Conservation (phyloP, 2,888 invertebrate genomes). For the Oligia fasciuncula region DNA sequence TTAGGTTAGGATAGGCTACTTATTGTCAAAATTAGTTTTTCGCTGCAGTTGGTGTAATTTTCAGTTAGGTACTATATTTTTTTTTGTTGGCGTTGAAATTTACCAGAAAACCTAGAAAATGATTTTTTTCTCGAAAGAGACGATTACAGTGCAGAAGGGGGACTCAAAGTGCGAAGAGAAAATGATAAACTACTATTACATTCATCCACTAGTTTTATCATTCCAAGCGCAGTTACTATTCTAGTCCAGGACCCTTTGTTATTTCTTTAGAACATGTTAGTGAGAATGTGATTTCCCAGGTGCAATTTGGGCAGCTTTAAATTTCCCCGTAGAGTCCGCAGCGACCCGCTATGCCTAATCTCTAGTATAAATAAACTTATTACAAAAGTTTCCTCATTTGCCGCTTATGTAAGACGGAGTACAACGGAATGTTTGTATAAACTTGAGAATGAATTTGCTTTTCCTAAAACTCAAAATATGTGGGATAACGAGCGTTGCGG, state of each 20-base stretch:
- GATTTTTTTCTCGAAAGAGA: background rate
- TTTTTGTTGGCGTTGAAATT: background rate
- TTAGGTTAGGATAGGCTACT: background rate
- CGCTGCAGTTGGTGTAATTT: background rate
- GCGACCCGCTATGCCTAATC: conserved; percentile 71
- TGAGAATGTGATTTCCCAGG: conserved; percentile 73
- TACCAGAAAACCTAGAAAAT: background rate
- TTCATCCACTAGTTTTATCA: conserved; percentile 20
- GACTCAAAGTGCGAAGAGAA: conserved; percentile 1
- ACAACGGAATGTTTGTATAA: conserved; percentile 65
- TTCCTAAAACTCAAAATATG: conserved; percentile 56
- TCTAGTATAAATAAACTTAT: conserved; percentile 74
- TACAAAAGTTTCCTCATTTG: conserved; percentile 77
- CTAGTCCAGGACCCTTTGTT: conserved; percentile 32
- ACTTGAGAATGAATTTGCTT: conserved; percentile 62
- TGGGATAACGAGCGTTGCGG: conserved; percentile 44
- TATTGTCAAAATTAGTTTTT: background rate
- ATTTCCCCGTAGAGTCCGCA: conserved; percentile 75
- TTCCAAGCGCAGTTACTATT: conserved; percentile 22
- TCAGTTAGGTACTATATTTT: background rate
- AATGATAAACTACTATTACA: conserved; percentile 5
- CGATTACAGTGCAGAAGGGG: background rate
- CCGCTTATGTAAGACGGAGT: conserved; percentile 67
- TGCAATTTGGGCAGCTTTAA: conserved; percentile 76
- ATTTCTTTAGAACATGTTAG: conserved; percentile 36